Percentiles rank a stretch among this genome's conserved stretches.
Conservation (phyloP, 2,113 vertebrate species). For the Arvicanthis niloticus region DNA sequence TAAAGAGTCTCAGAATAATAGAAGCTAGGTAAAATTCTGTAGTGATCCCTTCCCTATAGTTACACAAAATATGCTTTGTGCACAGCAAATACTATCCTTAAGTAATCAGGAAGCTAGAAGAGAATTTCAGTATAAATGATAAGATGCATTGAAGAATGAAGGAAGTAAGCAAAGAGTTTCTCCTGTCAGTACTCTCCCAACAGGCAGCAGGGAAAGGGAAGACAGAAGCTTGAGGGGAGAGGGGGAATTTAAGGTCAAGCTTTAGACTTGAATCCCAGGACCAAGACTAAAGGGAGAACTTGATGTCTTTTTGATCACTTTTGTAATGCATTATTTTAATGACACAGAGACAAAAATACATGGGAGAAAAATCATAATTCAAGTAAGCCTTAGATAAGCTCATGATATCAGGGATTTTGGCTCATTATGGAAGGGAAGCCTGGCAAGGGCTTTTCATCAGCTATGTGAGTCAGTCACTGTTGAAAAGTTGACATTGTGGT, state of each 20-base stretch:
- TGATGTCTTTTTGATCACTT: neutral
- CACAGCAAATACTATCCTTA: neutral
- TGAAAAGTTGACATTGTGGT: neutral
- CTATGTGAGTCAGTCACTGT: neutral
- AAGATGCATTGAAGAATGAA: neutral
- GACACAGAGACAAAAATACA: neutral
- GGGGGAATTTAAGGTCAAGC: neutral
- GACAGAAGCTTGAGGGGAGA: neutral
- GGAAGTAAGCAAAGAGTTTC: neutral
- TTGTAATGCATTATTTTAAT: neutral
- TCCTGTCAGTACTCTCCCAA: too few species aligned
- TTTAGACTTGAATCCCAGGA: neutral
- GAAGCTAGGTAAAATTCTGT: too few species aligned
- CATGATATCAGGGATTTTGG: neutral
- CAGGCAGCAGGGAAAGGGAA: neutral
- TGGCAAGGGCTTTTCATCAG: neutral
- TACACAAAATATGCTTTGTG: neutral
- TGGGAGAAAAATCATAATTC: neutral
- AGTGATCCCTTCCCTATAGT: neutral
- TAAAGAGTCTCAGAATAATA: neutral
- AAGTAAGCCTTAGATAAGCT: neutral
- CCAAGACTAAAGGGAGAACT: too few species aligned
- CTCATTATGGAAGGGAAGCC: neutral
- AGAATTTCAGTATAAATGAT: neutral
- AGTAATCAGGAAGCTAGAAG: neutral